These are phyloP conservation scores for Oophaga pumilio DNA, from an alignment of 2,113 vertebrate species.

Conservation along the genomic window DNA sequence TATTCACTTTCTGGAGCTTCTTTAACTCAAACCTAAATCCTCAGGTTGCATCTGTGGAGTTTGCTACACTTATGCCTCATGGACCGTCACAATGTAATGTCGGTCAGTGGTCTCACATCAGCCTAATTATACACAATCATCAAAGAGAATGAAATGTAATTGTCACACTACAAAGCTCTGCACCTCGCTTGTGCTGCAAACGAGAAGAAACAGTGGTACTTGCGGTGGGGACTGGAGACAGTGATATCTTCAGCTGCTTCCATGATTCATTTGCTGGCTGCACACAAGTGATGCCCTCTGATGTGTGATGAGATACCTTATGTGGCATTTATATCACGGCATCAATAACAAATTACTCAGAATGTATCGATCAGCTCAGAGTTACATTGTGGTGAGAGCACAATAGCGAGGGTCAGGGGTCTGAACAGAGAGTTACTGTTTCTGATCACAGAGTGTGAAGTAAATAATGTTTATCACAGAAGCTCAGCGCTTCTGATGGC, in stretches of 20 bases:
- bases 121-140: neutral
- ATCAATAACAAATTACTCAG: slow-evolving; percentile 20
- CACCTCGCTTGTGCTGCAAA: neutral
- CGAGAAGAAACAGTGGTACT: neutral
- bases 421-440: slow-evolving; percentile 33
- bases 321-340: slow-evolving; percentile 7
- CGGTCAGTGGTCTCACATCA: neutral
- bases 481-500: slow-evolving; percentile 69
- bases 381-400: slow-evolving; percentile 1
- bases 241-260: neutral
- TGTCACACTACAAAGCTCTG: neutral
- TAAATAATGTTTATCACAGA: slow-evolving; percentile 70
- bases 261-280: neutral
- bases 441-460: slow-evolving; percentile 57
- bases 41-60: neutral
- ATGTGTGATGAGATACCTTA: neutral
- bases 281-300: neutral
- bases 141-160: neutral
- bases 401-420: neutral
- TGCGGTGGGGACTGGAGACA: neutral
- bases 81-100: neutral
- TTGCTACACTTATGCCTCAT: neutral
- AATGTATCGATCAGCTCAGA: slow-evolving; percentile 31
- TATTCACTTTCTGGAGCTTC: neutral
- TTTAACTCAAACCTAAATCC: neutral